Base-by-base conservation (phyloP, 1,140 invertebrate genomes). In the Bombus superbus region DNA sequence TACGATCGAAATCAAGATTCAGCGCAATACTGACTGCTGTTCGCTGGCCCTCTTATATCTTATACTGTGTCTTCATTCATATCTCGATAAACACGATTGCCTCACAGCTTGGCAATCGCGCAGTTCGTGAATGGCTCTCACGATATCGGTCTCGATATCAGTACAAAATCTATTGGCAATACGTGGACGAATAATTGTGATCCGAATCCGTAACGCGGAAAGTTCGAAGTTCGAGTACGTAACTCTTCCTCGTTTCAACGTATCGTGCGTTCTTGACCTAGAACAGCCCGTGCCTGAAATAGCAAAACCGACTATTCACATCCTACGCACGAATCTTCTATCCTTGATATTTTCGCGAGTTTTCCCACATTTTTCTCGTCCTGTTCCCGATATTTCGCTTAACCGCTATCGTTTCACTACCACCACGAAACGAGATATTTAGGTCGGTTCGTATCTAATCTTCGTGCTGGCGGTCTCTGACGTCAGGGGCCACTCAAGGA, bases 1-100 rank as follows among this genome's bases (percentile, higher is more conserved):
- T 32, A 35, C 40, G 68, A 68, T 85, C 79, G 57, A 62, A 25
- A 73, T 9, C 38, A 47, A 62, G 69, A 35, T 79, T 62, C 85
- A 64, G 66, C 62, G 22, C 53, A 40, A 75, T 81, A 90, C 86
- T 90, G 79, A 71, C 69, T 57, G 44, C 66, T 66, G 42, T 66
- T 81, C 66, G 40, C 42, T 62, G 38, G 35, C 6, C n/a, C 76
- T 15, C 75, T 90, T 90, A 90, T 90, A 90, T 90, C 83, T 90
- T 66, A 47, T 80, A 69, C 32, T 2, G 47, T 53, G 47, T 87
- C 72, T 59, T n/a, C 80, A 40, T 77, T 81, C 77, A 88, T 88
- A 89, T 86, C 83, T 81, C 69, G 89, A 90, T 86, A 86, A 90
- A 90, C 59, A 74, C 38, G 47, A 40, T 9, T 64, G 82, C 32